phyloP scores from a whole-genome alignment of 2,113 vertebrate species.

The Burhinus bistriatus region DNA sequence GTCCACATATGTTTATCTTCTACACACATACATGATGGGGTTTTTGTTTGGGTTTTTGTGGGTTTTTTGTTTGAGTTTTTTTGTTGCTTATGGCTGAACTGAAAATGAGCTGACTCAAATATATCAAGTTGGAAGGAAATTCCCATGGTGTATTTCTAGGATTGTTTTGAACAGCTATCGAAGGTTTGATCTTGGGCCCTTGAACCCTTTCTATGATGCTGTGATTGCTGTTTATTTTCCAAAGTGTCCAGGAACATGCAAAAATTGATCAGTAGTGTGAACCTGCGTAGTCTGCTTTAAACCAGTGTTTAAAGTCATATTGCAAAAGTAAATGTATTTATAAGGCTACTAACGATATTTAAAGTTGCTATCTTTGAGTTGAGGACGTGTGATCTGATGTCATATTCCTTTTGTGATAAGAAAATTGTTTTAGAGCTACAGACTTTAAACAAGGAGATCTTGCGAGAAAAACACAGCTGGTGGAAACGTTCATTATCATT shows the following conservation, averaged over 20 bases:
- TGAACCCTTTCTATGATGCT: neutral
- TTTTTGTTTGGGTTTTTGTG: neutral
- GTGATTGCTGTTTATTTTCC: neutral
- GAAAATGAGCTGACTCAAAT: neutral
- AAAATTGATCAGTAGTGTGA: neutral
- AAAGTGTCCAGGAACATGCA: neutral
- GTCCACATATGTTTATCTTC: neutral
- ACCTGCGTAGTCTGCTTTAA: neutral
- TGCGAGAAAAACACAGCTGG: neutral
- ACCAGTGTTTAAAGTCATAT: neutral
- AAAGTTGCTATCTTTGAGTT: neutral
- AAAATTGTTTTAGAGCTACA: neutral
- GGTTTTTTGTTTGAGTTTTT: neutral
- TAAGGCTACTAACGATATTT: neutral
- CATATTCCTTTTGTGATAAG: neutral
- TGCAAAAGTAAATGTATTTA: neutral
- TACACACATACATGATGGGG: neutral
- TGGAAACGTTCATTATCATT: rapidly evolving
- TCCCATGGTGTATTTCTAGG: neutral
- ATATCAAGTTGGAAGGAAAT: neutral
- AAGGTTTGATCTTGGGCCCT: neutral
- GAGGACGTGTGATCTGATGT: neutral
- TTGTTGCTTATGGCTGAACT: neutral
- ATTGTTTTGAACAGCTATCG: neutral
- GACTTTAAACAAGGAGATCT: neutral